Percentiles rank a stretch among this genome's conserved stretches.
phyloP scores from a whole-genome alignment of 2,113 vertebrate genomes.

The Turnix velox region DNA sequence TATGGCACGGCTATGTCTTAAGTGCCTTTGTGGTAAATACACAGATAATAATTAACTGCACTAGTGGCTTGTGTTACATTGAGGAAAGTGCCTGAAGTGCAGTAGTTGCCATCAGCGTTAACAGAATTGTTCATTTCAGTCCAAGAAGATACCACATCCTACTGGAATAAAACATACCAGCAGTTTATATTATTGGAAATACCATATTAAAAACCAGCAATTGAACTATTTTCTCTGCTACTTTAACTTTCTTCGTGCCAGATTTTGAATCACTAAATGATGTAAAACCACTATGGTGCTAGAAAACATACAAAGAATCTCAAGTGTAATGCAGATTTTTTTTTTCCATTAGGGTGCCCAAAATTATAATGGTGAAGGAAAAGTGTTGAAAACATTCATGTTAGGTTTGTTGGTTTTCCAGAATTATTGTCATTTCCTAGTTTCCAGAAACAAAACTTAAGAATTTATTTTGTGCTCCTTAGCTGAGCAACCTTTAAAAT shows the following conservation, averaged over 20 bases:
- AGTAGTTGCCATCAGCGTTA: background rate
- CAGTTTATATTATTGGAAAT: background rate
- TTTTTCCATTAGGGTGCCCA: background rate
- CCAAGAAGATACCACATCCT: background rate
- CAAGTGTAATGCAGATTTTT: background rate
- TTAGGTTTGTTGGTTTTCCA: background rate
- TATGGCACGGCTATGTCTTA: background rate
- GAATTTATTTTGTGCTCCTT: accelerated
- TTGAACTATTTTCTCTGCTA: background rate
- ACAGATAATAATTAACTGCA: background rate
- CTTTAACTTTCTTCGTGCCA: background rate
- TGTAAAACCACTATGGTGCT: background rate
- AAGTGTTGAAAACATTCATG: background rate
- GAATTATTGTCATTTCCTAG: background rate
- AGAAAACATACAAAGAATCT: background rate
- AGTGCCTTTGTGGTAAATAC: background rate
- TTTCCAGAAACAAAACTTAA: background rate
- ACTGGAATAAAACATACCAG: background rate
- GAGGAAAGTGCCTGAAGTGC: background rate
- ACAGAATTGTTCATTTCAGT: background rate
- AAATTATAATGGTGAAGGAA: background rate
- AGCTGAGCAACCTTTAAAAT: background rate
- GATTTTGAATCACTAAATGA: background rate
- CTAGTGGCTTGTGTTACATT: background rate
- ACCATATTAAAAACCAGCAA: background rate